Percentiles rank a stretch among this genome's conserved stretches.
Evolutionary conservation across 1,140 invertebrate species (phyloP).

Genomic region (Drosophila neocordata): DNA sequence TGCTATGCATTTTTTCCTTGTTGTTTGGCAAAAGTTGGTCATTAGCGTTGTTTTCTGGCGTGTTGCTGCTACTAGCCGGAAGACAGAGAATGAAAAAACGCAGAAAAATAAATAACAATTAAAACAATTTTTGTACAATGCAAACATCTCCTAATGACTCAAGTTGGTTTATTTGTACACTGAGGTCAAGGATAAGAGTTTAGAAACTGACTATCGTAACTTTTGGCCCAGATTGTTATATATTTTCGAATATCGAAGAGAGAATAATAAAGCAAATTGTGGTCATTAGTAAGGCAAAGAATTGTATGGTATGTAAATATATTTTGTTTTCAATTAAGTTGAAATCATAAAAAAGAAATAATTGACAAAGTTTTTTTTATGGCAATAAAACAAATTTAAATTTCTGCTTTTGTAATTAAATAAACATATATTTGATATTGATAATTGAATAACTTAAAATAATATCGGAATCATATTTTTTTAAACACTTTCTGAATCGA

Average conservation of each 20-base stretch:
- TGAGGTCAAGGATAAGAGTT: slow-evolving; percentile 69
- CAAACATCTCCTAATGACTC: slow-evolving; percentile 72
- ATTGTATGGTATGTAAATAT: neutral
- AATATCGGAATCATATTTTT: no score
- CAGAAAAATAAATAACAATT: slow-evolving; percentile 72
- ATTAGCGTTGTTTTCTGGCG: slow-evolving; percentile 67
- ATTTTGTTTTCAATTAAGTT: neutral
- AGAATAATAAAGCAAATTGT: slow-evolving; percentile 29
- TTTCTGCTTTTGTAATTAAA: no score
- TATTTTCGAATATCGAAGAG: slow-evolving; percentile 59
- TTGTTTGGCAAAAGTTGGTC: slow-evolving; percentile 70
- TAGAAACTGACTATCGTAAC: slow-evolving; percentile 48
- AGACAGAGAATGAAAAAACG: slow-evolving; percentile 27
- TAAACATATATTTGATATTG: no score
- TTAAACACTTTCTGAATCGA: no score
- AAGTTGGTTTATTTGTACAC: slow-evolving; percentile 19
- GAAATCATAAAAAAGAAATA: neutral
- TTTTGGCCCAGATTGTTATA: slow-evolving; percentile 38
- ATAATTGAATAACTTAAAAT: no score
- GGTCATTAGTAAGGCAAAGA: neutral
- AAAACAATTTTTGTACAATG: slow-evolving; percentile 64
- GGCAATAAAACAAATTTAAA: no score
- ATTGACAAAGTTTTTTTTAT: neutral
- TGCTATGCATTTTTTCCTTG: slow-evolving; percentile 61
- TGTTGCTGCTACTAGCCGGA: slow-evolving; percentile 34